Evolutionary conservation across 2,113 vertebrate species (phyloP), one percentile per base, ranked within the genome.

Genomic region (Syngnathus scovelli): DNA sequence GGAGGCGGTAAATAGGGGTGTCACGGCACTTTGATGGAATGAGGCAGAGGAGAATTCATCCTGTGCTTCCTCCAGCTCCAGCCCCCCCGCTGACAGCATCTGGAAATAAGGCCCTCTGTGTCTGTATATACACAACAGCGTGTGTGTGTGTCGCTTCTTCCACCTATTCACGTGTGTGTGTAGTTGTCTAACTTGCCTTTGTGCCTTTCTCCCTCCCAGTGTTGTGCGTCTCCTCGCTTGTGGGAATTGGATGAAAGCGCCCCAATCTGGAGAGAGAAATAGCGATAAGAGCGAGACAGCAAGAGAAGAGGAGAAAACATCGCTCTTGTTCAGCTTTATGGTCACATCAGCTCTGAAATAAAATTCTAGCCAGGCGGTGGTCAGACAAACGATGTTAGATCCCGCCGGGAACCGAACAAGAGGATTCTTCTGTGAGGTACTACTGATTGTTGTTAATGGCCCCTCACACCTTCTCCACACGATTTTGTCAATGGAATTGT

Each of bases 1-100:
- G 85, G 85, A 74, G 78, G 76, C 86, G 85, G 87, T 89, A 90
- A 88, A 88, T 89, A 89, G 86, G 83, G 78, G 83, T 88, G 88
- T 87, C 87, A 89, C 77, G 82, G 82, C 71, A 48, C 74, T 73
- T 81, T 90, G 88, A 89, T 88, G 79, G 83, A 90, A 89, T 83
- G 88, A 85, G 81, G 83, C 82, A 84, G 84, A 83, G 77, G 80
- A 87, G 83, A 89, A 90, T 88, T 88, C 87, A 86, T 89, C 86
- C 86, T 86, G 78, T 85, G 78, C 83, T 88, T 87, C 83, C 85
- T 85, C 74, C 78, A 76, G 81, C 82, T 19, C n/a, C 6, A 80
- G 86, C 87, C 83, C 87, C 77, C 71, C 72, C 75, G 74, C 85
- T 88, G 89, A 88, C 87, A 89, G 85, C 83, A 78, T 77, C 83